These are phyloP conservation scores for Penaeus indicus DNA, from an alignment of 1,140 invertebrate species.

Conservation along the genomic window DNA sequence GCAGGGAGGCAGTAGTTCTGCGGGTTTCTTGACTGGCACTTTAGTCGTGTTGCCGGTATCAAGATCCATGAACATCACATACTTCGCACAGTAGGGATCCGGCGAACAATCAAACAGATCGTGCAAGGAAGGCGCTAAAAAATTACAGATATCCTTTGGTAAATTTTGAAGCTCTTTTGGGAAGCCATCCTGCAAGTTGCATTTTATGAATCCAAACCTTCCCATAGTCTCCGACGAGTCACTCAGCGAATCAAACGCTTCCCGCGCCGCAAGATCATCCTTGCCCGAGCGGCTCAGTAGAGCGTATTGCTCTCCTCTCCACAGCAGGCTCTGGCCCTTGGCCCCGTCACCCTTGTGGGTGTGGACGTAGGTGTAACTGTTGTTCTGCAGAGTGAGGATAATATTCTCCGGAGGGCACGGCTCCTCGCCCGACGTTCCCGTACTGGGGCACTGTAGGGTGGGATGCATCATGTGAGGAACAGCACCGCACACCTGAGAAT, in stretches of 20 bases:
- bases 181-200: constrained; percentile 39
- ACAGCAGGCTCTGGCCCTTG: not conserved
- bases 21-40: constrained; percentile 25
- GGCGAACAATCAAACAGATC: constrained; percentile 15
- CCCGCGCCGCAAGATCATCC: not conserved
- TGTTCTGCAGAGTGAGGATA: constrained; percentile 7
- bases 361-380: constrained; percentile 16
- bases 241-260: not conserved
- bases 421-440: no score
- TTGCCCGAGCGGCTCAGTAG: not conserved
- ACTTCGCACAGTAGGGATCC: not conserved
- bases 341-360: not conserved
- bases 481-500: not conserved
- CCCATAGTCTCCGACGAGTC: not conserved
- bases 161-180: constrained; percentile 24
- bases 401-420: no score
- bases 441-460: no score
- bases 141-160: constrained; percentile 24
- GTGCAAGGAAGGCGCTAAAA: constrained; percentile 36
- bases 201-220: constrained; percentile 3
- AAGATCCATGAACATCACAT: constrained; percentile 29
- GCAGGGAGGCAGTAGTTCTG: not conserved
- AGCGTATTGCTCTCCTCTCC: constrained; percentile 39
- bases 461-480: not conserved
- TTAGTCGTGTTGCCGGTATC: constrained; percentile 14